Percentiles rank a stretch among this genome's conserved stretches.
Conservation (phyloP, 2,888 invertebrate genomes). For the Acanthopleura granulata region DNA sequence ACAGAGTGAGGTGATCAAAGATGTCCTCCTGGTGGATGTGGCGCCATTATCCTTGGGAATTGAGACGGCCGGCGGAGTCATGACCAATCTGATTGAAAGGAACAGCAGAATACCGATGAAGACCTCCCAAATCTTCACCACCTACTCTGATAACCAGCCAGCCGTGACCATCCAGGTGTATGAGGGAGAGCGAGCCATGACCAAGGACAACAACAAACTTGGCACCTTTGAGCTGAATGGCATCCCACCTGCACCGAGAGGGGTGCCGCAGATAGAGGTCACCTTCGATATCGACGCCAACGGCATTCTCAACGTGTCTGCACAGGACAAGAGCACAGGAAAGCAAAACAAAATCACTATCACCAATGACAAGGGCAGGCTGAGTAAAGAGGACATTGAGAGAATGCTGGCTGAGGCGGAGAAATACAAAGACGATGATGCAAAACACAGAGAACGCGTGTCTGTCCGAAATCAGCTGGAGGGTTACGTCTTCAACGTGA, state of each 20-base stretch:
- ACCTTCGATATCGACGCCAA: slow-evolving; percentile 90
- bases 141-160: slow-evolving; percentile 88
- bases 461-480: slow-evolving; percentile 58
- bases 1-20: slow-evolving; percentile 79
- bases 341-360: slow-evolving; percentile 86
- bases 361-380: slow-evolving; percentile 87
- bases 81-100: slow-evolving; percentile 53
- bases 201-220: slow-evolving; percentile 85
- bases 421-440: slow-evolving; percentile 61
- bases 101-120: slow-evolving; percentile 67
- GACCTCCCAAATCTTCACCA: slow-evolving; percentile 77
- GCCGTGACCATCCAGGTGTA: slow-evolving; percentile 75
- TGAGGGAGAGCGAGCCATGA: slow-evolving; percentile 95
- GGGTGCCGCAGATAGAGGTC: slow-evolving; percentile 72
- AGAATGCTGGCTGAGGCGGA: slow-evolving; percentile 72
- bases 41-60: slow-evolving; percentile 69
- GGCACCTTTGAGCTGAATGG: slow-evolving; percentile 61
- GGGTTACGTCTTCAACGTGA: slow-evolving; percentile 65
- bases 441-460: slow-evolving; percentile 56
- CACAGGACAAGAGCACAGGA: slow-evolving; percentile 81
- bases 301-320: slow-evolving; percentile 76
- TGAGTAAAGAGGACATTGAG: slow-evolving; percentile 89
- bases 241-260: slow-evolving; percentile 62
- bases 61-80: slow-evolving; percentile 73
- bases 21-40: slow-evolving; percentile 83